Conservation (phyloP, 2,888 invertebrate genomes). For the Drosophila meridiana region DNA sequence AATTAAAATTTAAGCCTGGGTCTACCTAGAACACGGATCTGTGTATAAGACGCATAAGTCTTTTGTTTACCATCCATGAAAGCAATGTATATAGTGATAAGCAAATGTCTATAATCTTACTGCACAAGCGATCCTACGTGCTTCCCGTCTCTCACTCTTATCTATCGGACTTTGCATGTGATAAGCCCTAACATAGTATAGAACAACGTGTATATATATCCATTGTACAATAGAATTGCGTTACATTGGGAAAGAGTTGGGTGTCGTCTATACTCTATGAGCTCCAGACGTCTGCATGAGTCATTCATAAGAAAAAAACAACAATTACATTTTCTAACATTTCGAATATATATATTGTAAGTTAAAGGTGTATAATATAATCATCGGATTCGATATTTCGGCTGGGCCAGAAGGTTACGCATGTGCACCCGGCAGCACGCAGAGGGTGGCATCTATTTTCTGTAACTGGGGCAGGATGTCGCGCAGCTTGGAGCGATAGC, state of each 20-base stretch:
- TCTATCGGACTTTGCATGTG: constrained; percentile 6
- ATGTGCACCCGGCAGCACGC: constrained; percentile 82
- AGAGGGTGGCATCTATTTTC: constrained; percentile 98
- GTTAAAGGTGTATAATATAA: constrained; percentile 18
- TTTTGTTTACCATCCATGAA: constrained; percentile 9
- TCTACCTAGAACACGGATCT: neutral
- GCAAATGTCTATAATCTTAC: constrained; percentile 2
- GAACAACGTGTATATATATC: neutral
- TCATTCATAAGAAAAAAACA: too few species aligned
- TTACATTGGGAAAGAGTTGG: neutral
- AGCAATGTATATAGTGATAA: constrained; percentile 18
- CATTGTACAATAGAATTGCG: neutral
- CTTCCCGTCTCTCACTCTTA: neutral
- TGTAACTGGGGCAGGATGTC: constrained; percentile 91
- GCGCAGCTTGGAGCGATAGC: constrained; percentile 96
- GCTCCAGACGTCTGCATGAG: too few species aligned
- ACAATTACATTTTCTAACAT: neutral
- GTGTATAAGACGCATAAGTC: neutral
- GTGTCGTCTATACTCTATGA: too few species aligned
- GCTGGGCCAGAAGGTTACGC: constrained; percentile 29
- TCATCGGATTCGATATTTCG: constrained; percentile 3
- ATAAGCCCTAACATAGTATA: neutral
- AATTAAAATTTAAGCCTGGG: constrained; percentile 32
- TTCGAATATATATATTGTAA: constrained; percentile 26
- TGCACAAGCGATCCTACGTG: constrained; percentile 1